These are phyloP conservation scores for Sarcophaga caerulescens DNA, from an alignment of 2,888 invertebrate genomes.

Conservation along the genomic window DNA sequence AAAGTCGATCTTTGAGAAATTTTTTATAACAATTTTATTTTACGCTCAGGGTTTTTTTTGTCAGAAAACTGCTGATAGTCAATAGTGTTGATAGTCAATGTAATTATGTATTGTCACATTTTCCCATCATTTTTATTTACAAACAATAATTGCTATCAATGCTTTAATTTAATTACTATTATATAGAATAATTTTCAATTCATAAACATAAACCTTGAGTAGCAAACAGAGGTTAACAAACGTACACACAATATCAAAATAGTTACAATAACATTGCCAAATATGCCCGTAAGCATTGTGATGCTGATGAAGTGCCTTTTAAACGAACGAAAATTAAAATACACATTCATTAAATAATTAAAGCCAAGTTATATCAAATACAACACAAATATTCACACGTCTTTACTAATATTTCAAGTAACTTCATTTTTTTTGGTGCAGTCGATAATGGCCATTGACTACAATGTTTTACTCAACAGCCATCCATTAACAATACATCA, in stretches of 20 bases:
- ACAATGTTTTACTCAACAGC: background rate
- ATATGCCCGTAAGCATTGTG: background rate
- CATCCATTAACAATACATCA: conserved; percentile 20
- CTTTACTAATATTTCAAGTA: background rate
- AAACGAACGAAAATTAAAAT: background rate
- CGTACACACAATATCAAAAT: background rate
- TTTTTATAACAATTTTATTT: too few species aligned
- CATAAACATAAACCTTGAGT: conserved; percentile 8
- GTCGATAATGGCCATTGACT: too few species aligned
- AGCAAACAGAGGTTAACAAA: background rate
- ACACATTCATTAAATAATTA: conserved; percentile 4
- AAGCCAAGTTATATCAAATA: background rate
- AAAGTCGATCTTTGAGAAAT: too few species aligned
- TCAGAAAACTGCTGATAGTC: too few species aligned
- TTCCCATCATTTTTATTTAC: background rate
- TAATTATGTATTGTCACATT: background rate
- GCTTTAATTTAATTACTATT: background rate
- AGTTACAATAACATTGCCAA: conserved; percentile 1
- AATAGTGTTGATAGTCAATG: too few species aligned
- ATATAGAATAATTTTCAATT: background rate
- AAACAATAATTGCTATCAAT: conserved; percentile 1
- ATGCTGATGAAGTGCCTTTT: conserved; percentile 6
- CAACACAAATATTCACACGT: conserved; percentile 33
- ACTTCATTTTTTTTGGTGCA: too few species aligned
- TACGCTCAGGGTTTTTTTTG: too few species aligned